phyloP scores from a whole-genome alignment of 2,888 invertebrate species.

The Tiliacea aurago region DNA sequence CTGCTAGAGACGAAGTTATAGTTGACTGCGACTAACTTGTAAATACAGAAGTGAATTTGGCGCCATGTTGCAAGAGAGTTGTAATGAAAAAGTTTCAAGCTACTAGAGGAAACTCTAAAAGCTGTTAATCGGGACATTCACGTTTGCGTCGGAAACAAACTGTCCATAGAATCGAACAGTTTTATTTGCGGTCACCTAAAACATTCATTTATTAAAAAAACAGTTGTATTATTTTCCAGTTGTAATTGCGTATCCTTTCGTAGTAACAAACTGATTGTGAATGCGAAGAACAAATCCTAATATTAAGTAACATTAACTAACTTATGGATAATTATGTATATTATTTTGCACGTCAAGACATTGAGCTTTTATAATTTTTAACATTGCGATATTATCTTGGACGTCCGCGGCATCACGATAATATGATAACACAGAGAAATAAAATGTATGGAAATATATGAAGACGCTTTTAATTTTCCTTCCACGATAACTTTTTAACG shows the following conservation, averaged over 20 bases:
- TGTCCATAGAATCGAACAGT: no score
- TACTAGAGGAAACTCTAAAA: constrained; percentile 51
- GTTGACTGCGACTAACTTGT: constrained; percentile 61
- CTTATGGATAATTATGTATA: no score
- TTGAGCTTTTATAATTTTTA: not conserved
- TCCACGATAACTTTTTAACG: no score
- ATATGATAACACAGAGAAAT: not conserved
- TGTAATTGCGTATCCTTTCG: not conserved
- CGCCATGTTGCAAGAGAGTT: constrained; percentile 62
- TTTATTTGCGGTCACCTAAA: not conserved
- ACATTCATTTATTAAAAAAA: not conserved
- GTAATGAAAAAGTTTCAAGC: constrained; percentile 76
- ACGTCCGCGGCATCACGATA: not conserved
- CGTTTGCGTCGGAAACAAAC: constrained; percentile 55
- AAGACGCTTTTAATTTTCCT: no score
- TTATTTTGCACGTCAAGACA: not conserved
- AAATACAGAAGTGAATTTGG: constrained; percentile 62
- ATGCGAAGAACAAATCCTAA: not conserved
- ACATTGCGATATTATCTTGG: not conserved
- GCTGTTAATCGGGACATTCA: constrained; percentile 60
- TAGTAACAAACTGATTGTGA: not conserved
- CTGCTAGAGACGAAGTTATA: constrained; percentile 56
- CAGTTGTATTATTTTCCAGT: not conserved
- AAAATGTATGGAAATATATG: not conserved
- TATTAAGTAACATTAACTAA: not conserved